phyloP scores from a whole-genome alignment of 1,140 invertebrate genomes.

The Tetramorium parvispinum region DNA sequence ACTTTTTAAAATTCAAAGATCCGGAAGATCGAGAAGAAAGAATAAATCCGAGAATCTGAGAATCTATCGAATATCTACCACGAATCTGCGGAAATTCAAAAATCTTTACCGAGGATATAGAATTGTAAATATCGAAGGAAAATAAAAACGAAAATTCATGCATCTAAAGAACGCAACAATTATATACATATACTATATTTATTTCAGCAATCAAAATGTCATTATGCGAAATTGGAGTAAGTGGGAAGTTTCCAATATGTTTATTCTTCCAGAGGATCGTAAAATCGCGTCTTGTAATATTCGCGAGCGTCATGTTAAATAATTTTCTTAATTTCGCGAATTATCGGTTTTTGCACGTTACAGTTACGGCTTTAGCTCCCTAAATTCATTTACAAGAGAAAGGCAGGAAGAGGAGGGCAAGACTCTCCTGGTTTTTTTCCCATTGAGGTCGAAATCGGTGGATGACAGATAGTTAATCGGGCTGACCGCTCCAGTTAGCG shows the following conservation, averaged over 20 bases:
- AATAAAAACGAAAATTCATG: neutral
- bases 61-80: neutral
- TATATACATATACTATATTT: neutral
- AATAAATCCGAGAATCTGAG: neutral
- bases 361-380: neutral
- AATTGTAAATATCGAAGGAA: neutral
- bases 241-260: no score
- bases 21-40: neutral
- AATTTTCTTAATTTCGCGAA: constrained; percentile 26
- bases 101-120: neutral
- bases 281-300: neutral
- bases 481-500: constrained; percentile 49
- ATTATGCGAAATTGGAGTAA: constrained; percentile 11
- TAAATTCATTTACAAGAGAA: constrained; percentile 35
- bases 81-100: neutral
- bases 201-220: neutral
- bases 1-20: neutral
- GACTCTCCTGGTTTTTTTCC: neutral
- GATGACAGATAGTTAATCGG: constrained; percentile 56
- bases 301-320: constrained; percentile 11
- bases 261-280: neutral
- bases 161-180: neutral
- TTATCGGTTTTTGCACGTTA: constrained; percentile 5
- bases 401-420: neutral
- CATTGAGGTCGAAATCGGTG: constrained; percentile 34